Conservation (phyloP, 2,888 invertebrate genomes). For the Rhaphigaster nebulosa region DNA sequence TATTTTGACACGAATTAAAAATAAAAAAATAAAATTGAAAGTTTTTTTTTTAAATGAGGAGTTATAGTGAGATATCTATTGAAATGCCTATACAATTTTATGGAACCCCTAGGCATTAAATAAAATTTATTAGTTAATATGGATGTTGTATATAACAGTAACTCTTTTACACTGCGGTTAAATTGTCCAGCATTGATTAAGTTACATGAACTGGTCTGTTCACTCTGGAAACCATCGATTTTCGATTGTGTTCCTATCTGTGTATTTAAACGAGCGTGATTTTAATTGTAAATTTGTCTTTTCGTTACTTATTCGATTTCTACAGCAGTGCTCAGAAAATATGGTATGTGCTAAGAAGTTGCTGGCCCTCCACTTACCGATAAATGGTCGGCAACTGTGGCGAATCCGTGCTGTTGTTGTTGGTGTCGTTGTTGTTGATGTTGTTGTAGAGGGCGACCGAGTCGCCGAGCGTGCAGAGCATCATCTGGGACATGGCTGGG, state of each 20-base stretch:
- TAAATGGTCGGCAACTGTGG: slow-evolving; percentile 86
- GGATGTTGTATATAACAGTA: background rate
- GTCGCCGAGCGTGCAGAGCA: slow-evolving; percentile 77
- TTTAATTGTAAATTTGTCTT: background rate
- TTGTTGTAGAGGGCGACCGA: slow-evolving; percentile 68
- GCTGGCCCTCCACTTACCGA: slow-evolving; percentile 74
- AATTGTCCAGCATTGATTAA: background rate
- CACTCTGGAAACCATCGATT: background rate
- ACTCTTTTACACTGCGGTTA: background rate
- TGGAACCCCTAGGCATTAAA: background rate
- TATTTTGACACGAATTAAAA: background rate
- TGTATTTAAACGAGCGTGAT: background rate
- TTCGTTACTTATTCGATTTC: background rate
- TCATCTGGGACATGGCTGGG: slow-evolving; percentile 80
- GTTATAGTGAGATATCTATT: background rate
- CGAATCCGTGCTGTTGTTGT: slow-evolving; percentile 76
- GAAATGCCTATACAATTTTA: background rate
- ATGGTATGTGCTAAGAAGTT: background rate
- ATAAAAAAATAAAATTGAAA: background rate
- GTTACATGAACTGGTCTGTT: background rate
- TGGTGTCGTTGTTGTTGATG: slow-evolving; percentile 71
- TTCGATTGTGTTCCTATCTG: background rate
- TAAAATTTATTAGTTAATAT: background rate
- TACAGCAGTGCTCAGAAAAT: background rate
- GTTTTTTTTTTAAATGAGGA: background rate